Evolutionary conservation across 2,888 invertebrate species (phyloP), one percentile per base, ranked within the genome.

Genomic region (Polydrusus pterygomalis): DNA sequence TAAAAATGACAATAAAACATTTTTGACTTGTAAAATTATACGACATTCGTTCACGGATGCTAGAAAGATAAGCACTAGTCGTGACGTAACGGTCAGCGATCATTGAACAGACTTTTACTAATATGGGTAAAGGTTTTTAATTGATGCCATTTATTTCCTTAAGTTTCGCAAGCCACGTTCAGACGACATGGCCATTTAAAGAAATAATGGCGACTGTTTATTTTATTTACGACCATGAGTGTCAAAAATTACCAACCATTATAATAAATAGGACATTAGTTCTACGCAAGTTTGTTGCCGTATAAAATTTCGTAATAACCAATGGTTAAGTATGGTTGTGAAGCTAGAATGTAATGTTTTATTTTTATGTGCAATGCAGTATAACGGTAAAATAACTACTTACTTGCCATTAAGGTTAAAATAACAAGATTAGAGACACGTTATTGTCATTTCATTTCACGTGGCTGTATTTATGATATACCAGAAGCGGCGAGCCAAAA

Each of bases 301-400:
- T 13, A 56, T 56, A 30, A 56, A 56, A 56, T 56, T 56, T 56
- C 18, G 30, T 30, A 56, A 56, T 30, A 56, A 56, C n/a, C n/a
- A 13, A 3, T 30, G 30, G 30, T 56, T 56, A 56, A 30, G 25
- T 56, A 30, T 25, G 30, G 30, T 56, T 56, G 13, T 30, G 30
- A 30, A 30, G 34, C 18, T 9, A 13, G 8, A 5, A 25, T 3
- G 25, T 25, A 18, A 25, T n/a, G 5, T 56, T 30, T 30, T 8
- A n/a, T 3, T 30, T 30, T 56, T 30, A 56, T 30, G 30, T 25
- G 30, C 30, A n/a, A 5, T 56, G 56, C 56, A 30, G 56, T n/a
- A 43, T 13, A 34, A 34, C 34, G 1, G 34, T 34, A 34, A 34
- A 34, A 34, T 34, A 34, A 34, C 34, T 34, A 7, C 25, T 25